Evolutionary conservation across 2,888 invertebrate species (phyloP), one percentile per base, ranked within the genome.

Genomic region (Caenorhabditis sp.): DNA sequence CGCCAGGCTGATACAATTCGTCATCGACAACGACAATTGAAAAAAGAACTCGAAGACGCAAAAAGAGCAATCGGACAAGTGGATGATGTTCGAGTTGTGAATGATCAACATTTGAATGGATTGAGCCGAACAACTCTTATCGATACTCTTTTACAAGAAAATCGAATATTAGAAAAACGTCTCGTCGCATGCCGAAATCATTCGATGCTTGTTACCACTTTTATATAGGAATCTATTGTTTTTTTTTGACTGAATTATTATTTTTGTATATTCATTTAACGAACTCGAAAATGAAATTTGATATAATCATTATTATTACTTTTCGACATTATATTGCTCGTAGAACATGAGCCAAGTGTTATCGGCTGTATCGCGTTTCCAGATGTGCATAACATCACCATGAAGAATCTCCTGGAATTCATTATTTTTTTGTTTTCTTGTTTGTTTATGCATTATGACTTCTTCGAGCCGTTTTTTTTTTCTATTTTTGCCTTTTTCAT

Each of bases 171-270:
- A 66, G 89, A 90, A 79, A 91, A 91, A 81, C 86, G 91, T 52
- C 90, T 91, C 43, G 88, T 89, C 52, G 91, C 91, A 26, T 91
- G 91, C 85, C 90, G 90, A 83, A 91, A 91, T 74, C 90, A 90
- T 83, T 89, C 91, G 60, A 89, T 91, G 82, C 84, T 91, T 79
- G 90, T 90, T 70, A 91, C 91, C 50, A 90, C 90, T 76, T 90
- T 91, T 83, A 76, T 84, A 25, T 84, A 74, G 59, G 57, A 25
- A 57, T 57, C 8, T 20, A 57, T 25, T 57, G 25, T 57, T 57
- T 20, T 57, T 57, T 57, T 10, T 17, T 23, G 10, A 43, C 31
- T 31, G 31, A 4, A 31, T 31, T 31, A 31, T 43, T 43, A 12
- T 43, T 43, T 43, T 43, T 43, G 43, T 43, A 43, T 43, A 43